Evolutionary conservation across 2,888 invertebrate species (phyloP), one percentile per base, ranked within the genome.

Genomic region (Archips xylosteana): DNA sequence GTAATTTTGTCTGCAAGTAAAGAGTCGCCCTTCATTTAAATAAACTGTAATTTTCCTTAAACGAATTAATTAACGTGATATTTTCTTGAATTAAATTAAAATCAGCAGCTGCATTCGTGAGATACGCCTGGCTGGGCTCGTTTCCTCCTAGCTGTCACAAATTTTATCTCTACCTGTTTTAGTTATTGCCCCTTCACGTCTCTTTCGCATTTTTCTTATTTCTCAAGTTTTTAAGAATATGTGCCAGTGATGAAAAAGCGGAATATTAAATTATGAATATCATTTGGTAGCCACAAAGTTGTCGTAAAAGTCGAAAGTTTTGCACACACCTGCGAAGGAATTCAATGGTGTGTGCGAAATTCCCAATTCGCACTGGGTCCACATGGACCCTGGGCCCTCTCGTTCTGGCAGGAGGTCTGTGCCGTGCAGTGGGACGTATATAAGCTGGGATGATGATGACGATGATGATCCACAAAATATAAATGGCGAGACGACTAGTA

Each of bases 111-210:
- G 89, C 89, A 86, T 88, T 86, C 83, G 85, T 84, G 84, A 85
- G 87, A 87, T 86, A 85, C 86, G 89, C 86, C 83, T 79, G 81
- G 87, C 83, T 86, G 85, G 85, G 81, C 83, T 76, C 83, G 84
- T 85, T 89, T 88, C 88, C 88, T 87, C 83, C 85, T 80, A 81
- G 84, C 87, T 87, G 89, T 87, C 89, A 89, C 84, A 86, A 74
- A 83, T 88, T 89, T 88, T 88, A 88, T 89, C 87, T 88, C 86
- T 83, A 82, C 82, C 82, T 87, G 82, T 87, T 87, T 87, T 85
- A 86, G 83, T 87, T 87, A 86, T 85, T 83, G 85, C 84, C 82
- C 80, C 80, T 85, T 85, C 81, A 84, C 80, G 83, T 87, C 73
- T 84, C 82, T 82, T 83, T 78, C 77, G 72, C 80, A 78, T 80